Percentiles rank a stretch among this genome's conserved stretches.
These are phyloP conservation scores for Drosophila atroscutellata DNA, from an alignment of 2,888 invertebrate species.

Conservation along the genomic window DNA sequence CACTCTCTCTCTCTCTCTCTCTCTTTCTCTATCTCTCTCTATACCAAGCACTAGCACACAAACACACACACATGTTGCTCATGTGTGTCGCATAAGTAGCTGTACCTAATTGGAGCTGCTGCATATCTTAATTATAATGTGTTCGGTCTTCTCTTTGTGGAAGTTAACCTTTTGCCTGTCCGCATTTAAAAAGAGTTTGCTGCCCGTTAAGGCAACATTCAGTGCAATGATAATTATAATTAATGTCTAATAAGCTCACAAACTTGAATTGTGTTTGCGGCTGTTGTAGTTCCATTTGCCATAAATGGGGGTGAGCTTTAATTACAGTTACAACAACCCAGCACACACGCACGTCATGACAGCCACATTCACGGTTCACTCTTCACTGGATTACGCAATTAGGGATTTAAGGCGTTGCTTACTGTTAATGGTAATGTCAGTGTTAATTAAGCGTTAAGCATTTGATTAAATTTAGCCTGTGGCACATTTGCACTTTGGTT, in stretches of 20 bases:
- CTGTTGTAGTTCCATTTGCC: conserved; percentile 30
- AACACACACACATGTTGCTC: conserved; percentile 56
- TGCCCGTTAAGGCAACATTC: conserved; percentile 36
- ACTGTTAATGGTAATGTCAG: conserved; percentile 8
- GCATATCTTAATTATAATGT: conserved; percentile 51
- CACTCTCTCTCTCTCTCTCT: too few species aligned
- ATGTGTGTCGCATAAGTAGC: conserved; percentile 60
- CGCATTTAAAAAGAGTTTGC: conserved; percentile 50
- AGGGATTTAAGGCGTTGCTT: conserved; percentile 42
- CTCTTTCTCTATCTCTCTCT: background rate
- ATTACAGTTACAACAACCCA: conserved; percentile 63
- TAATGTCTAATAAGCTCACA: conserved; percentile 57
- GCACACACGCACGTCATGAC: conserved; percentile 42
- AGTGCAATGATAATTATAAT: conserved; percentile 63
- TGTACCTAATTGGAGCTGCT: conserved; percentile 64
- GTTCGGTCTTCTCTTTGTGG: conserved; percentile 34
- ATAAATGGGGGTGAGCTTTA: conserved; percentile 50
- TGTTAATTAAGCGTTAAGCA: conserved; percentile 4
- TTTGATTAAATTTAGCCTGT: background rate
- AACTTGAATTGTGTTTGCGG: conserved; percentile 34
- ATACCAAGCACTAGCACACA: background rate
- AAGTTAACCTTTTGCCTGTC: conserved; percentile 56
- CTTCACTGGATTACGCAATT: conserved; percentile 53
- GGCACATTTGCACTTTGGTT: background rate
- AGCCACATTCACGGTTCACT: conserved; percentile 35